phyloP scores from a whole-genome alignment of 2,113 vertebrate genomes.

The Cebidichthys violaceus region DNA sequence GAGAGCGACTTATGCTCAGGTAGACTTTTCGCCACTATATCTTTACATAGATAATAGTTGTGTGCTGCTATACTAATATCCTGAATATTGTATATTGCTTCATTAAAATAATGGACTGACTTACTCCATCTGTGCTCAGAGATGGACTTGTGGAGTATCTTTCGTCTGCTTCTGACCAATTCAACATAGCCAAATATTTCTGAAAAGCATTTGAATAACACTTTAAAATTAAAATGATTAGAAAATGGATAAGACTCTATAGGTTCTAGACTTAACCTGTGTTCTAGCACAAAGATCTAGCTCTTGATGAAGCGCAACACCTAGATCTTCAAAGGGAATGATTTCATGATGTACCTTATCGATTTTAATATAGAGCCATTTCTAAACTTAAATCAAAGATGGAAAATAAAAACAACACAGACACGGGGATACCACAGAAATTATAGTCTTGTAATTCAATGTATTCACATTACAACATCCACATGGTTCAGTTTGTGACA shows the following conservation, averaged over 20 bases:
- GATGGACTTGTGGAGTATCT: neutral
- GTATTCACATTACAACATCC: constrained; percentile 95
- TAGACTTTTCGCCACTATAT: too few species aligned
- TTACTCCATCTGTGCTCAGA: neutral
- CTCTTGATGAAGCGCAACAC: neutral
- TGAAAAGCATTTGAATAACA: neutral
- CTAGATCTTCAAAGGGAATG: neutral
- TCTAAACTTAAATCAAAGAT: neutral
- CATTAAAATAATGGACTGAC: neutral
- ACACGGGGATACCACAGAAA: constrained; percentile 88
- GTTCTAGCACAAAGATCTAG: too few species aligned
- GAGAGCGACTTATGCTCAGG: too few species aligned
- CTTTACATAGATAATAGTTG: too few species aligned
- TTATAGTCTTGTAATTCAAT: constrained; percentile 92
- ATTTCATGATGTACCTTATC: neutral
- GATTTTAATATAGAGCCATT: constrained; percentile 1
- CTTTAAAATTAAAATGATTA: constrained; percentile 7
- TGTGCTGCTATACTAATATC: neutral
- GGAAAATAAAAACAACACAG: constrained; percentile 60
- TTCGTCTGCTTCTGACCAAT: neutral
- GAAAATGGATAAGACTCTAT: neutral
- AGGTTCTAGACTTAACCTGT: neutral
- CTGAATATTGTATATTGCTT: too few species aligned
- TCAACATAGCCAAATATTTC: neutral
- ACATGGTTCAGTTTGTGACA: constrained; percentile 93